phyloP scores from a whole-genome alignment of 2,113 vertebrate genomes.

The Rhinoderma darwinii region DNA sequence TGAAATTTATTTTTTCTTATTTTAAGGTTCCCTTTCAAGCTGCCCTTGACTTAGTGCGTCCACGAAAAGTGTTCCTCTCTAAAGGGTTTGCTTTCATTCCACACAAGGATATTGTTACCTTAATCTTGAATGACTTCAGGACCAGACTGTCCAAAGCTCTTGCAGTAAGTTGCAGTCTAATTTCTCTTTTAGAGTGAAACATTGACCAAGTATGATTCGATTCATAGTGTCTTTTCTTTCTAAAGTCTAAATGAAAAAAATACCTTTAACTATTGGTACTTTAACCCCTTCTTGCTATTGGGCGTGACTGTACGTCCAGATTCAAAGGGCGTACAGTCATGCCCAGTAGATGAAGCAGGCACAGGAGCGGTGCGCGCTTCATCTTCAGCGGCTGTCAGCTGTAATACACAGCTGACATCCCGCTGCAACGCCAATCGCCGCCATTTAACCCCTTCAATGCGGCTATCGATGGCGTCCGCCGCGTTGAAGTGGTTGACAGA shows the following conservation, averaged over 20 bases:
- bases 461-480: too few relatives aligned
- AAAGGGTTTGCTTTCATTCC: slow-evolving; percentile 88
- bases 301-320: too few relatives aligned
- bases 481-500: too few relatives aligned
- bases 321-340: too few relatives aligned
- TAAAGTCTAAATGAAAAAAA: neutral
- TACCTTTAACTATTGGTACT: too few relatives aligned
- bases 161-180: slow-evolving; percentile 81
- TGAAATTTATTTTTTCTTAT: neutral
- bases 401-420: too few relatives aligned
- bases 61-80: slow-evolving; percentile 87
- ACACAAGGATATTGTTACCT: slow-evolving; percentile 84
- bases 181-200: neutral
- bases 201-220: neutral
- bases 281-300: too few relatives aligned
- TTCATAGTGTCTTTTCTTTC: neutral
- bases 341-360: too few relatives aligned
- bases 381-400: too few relatives aligned
- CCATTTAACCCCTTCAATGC: too few relatives aligned
- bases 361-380: too few relatives aligned
- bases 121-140: slow-evolving; percentile 91
- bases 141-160: slow-evolving; percentile 90
- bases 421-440: too few relatives aligned
- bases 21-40: slow-evolving; percentile 90
- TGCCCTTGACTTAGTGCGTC: slow-evolving; percentile 89